Base-by-base conservation (phyloP, 2,797 vertebrate genomes). In the Selene dorsalis region DNA sequence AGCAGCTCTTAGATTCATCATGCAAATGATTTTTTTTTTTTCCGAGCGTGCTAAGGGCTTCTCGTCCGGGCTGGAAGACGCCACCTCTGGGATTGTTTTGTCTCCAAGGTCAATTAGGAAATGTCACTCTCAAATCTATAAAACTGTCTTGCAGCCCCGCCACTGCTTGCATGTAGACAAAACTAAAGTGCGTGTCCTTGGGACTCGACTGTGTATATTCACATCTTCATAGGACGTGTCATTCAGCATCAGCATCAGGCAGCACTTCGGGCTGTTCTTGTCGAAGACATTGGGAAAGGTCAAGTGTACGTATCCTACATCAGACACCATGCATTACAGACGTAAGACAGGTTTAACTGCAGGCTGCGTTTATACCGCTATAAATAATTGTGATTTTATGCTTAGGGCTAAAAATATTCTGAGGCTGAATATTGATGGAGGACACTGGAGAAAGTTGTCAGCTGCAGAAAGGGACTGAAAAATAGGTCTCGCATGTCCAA, bases 261-360 rank as follows among this genome's bases (percentile, higher is more conserved):
- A 62, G 56, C 70, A 22, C 38, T 72, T 75, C 22, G 55, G 71
- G 58, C 65, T 76, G 57, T 75, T 68, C 26, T 41, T 5, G 45
- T 38, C 12, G 16, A 43, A 22, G 16, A 24, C 14, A 13, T 20
- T 7, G 20, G 14, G 0, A 38, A 57, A 79, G 22, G 67, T 41
- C 56, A 63, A n/a, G 13, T 74, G 48, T 20, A 48, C 26, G 67
- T 10, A 76, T 60, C 35, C 17, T 59, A 4, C 24, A 18, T 17
- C 26, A 56, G 6, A 45, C 28, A 35, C 20, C 28, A 8, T 50
- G 10, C 1, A 55, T 56, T 38, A 50, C 3, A 0, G 55, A 45
- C 14, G 32, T 3, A 16, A 48, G 20, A 12, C 50, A 41, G 35
- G 50, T 66, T 43, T 61, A 60, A 26, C 22, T 52, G n/a, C 1